Conservation (phyloP, 1,140 invertebrate species). For the Euura lappo region DNA sequence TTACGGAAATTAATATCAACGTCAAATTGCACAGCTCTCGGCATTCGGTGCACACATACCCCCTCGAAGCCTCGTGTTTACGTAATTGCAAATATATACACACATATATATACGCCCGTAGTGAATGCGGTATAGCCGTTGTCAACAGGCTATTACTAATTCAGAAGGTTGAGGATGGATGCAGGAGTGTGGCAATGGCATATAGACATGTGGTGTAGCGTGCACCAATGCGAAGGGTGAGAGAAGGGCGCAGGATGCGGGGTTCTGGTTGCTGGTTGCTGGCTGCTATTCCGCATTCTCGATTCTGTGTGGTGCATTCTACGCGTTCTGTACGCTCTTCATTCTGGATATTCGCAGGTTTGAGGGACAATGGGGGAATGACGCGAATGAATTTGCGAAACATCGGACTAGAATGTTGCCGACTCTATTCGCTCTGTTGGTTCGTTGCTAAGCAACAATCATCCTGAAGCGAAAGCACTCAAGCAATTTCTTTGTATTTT, state of each 20-base stretch:
- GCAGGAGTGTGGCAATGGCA: background rate
- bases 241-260: background rate
- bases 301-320: background rate
- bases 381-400: background rate
- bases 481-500: conserved; percentile 1
- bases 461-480: background rate
- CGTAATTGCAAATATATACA: background rate
- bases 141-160: conserved; percentile 48
- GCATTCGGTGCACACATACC: background rate
- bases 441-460: conserved; percentile 1
- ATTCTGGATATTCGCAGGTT: background rate
- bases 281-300: background rate
- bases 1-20: no score
- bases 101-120: background rate
- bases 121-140: conserved; percentile 27
- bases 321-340: background rate
- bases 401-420: background rate
- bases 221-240: background rate
- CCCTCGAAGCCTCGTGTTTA: background rate
- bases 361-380: background rate
- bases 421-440: background rate
- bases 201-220: background rate
- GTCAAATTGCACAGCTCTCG: background rate
- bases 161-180: conserved; percentile 41
- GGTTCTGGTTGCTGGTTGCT: background rate